These are phyloP conservation scores for Haliclona indistincta DNA, from an alignment of 37 sponge, comb jelly and placozoan species.

Conservation along the genomic window DNA sequence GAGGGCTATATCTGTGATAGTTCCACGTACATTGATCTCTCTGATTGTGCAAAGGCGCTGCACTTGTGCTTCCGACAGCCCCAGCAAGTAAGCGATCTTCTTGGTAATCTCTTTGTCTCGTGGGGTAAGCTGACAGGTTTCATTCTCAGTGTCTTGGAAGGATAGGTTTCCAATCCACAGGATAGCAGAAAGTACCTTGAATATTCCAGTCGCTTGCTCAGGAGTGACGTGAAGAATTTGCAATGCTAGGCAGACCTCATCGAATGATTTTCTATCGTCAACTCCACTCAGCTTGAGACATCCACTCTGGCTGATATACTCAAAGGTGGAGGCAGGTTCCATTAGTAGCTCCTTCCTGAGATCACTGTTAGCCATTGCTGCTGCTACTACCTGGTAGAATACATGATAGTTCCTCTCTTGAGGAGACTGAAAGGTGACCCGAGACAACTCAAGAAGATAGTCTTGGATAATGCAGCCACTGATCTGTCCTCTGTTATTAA, in stretches of 20 bases:
- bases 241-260: constrained; percentile 85
- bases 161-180: constrained; percentile 89
- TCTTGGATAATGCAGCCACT: constrained; percentile 94
- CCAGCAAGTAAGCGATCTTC: constrained; percentile 78
- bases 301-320: constrained; percentile 92
- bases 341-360: constrained; percentile 58
- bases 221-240: constrained; percentile 74
- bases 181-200: constrained; percentile 81
- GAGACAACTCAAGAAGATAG: constrained; percentile 90
- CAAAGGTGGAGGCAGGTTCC: constrained; percentile 69
- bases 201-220: constrained; percentile 68
- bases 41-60: constrained; percentile 69
- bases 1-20: constrained; percentile 78
- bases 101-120: constrained; percentile 45
- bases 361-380: constrained; percentile 62
- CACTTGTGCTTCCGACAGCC: constrained; percentile 56
- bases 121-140: constrained; percentile 70
- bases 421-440: constrained; percentile 80
- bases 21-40: constrained; percentile 84
- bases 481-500: constrained; percentile 84
- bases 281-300: constrained; percentile 84
- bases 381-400: constrained; percentile 92
- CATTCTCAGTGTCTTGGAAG: constrained; percentile 78
- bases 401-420: constrained; percentile 94
- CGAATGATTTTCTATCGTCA: constrained; percentile 78